Evolutionary conservation across 2,888 invertebrate genomes (phyloP), one percentile per base, ranked within the genome.

Genomic region (Tribolium freemani): DNA sequence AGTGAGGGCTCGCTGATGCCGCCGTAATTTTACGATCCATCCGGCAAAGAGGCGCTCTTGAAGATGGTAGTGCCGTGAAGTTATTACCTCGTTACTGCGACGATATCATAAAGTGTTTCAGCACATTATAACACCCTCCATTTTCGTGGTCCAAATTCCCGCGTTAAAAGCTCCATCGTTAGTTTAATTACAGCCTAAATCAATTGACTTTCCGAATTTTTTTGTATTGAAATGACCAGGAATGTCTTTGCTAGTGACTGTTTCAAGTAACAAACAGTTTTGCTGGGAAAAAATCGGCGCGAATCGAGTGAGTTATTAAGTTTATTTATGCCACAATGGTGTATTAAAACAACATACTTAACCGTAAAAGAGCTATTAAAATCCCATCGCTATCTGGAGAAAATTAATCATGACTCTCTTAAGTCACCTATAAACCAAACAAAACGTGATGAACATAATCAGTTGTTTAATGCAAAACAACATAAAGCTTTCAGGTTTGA

Each of bases 391-490:
- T 84, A 84, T 84, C 84, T 78, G 76, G 75, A 60, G 71, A 77
- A 81, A 84, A 84, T 84, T 84, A 84, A 84, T 84, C 83, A 84
- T 79, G 81, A 76, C 75, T 79, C 76, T 82, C 78, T 83, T 82
- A 82, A 83, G 78, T 76, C 77, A 72, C 73, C 82, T 78, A 83
- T 83, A 83, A 81, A 82, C 77, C 80, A 81, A 83, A 78, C 82
- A 79, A 81, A 83, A 81, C 83, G 80, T 82, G 82, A 82, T 80
- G 82, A 79, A 75, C 79, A 79, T 78, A 84, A 83, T 84, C 83
- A 82, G 82, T 83, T 81, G 79, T 82, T 84, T 82, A 84, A 86
- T 84, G 84, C 84, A 83, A 81, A 82, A 86, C 86, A 86, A 84
- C 84, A 83, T 83, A 85, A 86, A 83, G 85, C 86, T 86, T 83